phyloP scores from a whole-genome alignment of 2,797 vertebrate species.

The Halcyon leucocephala region DNA sequence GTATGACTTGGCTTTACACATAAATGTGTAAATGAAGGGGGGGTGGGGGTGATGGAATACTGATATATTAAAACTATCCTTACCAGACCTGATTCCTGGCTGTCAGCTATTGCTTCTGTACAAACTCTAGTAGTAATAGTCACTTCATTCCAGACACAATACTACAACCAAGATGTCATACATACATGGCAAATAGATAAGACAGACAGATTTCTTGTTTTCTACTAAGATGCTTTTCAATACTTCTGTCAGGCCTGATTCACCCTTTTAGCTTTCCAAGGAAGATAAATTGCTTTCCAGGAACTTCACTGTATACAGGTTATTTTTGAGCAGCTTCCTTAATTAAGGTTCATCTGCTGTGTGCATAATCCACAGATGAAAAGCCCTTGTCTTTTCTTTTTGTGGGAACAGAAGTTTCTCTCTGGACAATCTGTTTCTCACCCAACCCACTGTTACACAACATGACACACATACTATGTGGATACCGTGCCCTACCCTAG shows the following conservation, averaged over 20 bases:
- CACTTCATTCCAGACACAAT: background rate
- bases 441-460: slow-evolving; percentile 22
- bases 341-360: slow-evolving; percentile 48
- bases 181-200: background rate
- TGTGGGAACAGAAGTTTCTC: background rate
- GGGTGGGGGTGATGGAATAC: background rate
- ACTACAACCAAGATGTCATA: background rate
- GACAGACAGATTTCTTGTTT: slow-evolving; percentile 40
- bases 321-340: slow-evolving; percentile 32
- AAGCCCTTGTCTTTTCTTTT: background rate
- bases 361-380: slow-evolving; percentile 8
- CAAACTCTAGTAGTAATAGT: background rate
- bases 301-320: slow-evolving; percentile 26
- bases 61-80: background rate
- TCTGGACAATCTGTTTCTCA: slow-evolving; percentile 31
- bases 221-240: slow-evolving; percentile 38
- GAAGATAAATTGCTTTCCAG: slow-evolving; percentile 62
- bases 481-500: background rate
- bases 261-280: slow-evolving; percentile 52
- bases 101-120: background rate
- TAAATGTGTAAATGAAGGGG: background rate
- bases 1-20: background rate
- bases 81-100: background rate
- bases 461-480: background rate
- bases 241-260: slow-evolving; percentile 16